Conservation (phyloP, 2,888 invertebrate species). For the Thyatira batis region DNA sequence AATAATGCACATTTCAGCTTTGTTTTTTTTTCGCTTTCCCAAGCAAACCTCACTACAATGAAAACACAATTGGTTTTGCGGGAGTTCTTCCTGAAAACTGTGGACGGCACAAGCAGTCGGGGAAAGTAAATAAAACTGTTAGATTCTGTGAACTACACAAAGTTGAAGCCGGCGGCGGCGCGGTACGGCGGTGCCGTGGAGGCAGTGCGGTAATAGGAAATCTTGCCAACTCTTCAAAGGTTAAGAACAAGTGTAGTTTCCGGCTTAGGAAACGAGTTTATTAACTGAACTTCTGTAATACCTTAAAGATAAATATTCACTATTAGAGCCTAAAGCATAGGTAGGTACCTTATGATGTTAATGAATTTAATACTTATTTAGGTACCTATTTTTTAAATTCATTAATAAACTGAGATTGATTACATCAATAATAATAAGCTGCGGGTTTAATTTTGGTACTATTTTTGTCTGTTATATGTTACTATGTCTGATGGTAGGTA, state of each 20-base stretch:
- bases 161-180: slow-evolving; percentile 33
- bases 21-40: not conserved
- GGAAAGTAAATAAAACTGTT: slow-evolving; percentile 48
- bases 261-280: slow-evolving; percentile 43
- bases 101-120: slow-evolving; percentile 28
- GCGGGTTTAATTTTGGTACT: no score
- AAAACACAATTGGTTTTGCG: slow-evolving; percentile 13
- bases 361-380: no score
- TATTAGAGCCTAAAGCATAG: no score
- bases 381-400: no score
- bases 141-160: slow-evolving; percentile 39
- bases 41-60: not conserved
- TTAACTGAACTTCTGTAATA: slow-evolving; percentile 17
- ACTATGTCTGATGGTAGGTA: no score
- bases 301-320: no score
- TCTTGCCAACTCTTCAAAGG: slow-evolving; percentile 57
- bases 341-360: no score
- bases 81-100: slow-evolving; percentile 22
- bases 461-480: no score
- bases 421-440: no score
- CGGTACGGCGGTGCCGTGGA: slow-evolving; percentile 7
- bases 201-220: slow-evolving; percentile 48
- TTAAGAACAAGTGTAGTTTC: slow-evolving; percentile 50
- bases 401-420: no score
- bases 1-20: not conserved